Evolutionary conservation across 2,888 invertebrate species (phyloP), one percentile per base, ranked within the genome.

Genomic region (Sinodicranocentrus sp.): DNA sequence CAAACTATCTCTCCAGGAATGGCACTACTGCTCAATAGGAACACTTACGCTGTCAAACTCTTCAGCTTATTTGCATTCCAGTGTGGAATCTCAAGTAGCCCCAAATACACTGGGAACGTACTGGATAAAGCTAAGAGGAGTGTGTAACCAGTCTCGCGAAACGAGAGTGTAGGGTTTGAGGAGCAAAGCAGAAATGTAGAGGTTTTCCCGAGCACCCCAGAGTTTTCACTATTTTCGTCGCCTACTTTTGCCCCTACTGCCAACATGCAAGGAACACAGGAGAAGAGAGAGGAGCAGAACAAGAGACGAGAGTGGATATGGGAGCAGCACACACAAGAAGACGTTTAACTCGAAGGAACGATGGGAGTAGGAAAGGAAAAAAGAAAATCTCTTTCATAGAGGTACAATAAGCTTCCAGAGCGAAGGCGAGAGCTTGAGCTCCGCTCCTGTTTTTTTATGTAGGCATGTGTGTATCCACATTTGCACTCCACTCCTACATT

Each of bases 171-270:
- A n/a, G 61, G 72, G 19, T 80, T 54, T 13, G 44, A 72, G 43
- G 33, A 59, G 39, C 72, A 57, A 48, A 39, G 26, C 19, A 28
- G 26, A 61, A 82, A 72, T 82, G 73, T n/a, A 39, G 33, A 61
- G 75, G 52, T 75, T 82, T 33, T 48, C n/a, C 1, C 8, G 23
- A 39, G 82, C 59, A 82, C 82, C 82, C 82, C 73, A 68, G 43
- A 68, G 73, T 82, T 82, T 82, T 82, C 82, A 52, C 82, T 67
- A 26, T 57, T 72, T 63, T 79, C 19, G 26, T 48, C 23, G 48
- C 44, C 25, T 39, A n/a, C 54, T 39, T 33, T 1, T 26, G 25
- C 65, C 54, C 33, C 57, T 43, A 23, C 61, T 52, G 70, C 79
- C 70, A 57, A 63, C 71, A 71, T 54, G 48, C 10, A 15, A 23